Evolutionary conservation across 2,888 invertebrate species (phyloP), one percentile per base, ranked within the genome.

Genomic region (Polymixis flavicincta): DNA sequence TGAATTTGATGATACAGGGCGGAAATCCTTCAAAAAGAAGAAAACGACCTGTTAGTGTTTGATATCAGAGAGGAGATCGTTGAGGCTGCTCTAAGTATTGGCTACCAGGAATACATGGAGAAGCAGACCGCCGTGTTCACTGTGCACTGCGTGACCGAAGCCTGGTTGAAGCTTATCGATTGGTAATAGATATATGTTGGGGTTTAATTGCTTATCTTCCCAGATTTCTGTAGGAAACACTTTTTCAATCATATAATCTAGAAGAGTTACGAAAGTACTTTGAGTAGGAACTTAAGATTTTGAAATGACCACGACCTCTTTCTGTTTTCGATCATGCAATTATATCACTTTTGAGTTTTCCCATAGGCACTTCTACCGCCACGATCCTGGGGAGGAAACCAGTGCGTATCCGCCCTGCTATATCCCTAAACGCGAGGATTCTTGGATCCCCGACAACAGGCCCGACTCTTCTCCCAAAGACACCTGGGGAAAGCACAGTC

Each of bases 371-470:
- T 96, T 94, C 86, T 96, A 93, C 80, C 94, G 94, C 0, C 96
- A 96, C 86, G 96, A 96, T 75, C 95, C 96, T 0, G 96, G 96
- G 0, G 95, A 96, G 71, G 96, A 96, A 8, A 90, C 94, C 0
- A 93, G 90, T 61, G 93, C 96, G 0, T 88, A 92, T 50, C 96
- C 96, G 0, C 92, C 91, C 0, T 94, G 95, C 87, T 92, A 86
- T 86, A 96, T 95, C 67, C 96, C 96, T 3, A 94, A 92, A 37
- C 92, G 95, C 0, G 71, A 52, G 1, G 95, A 94, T 72, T 96
- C 96, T 4, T 96, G 96, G 96, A 83, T 86, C 0, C 92, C 95
- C 0, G 96, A 96, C 78, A 83, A 89, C n/a, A 88, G 92, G 7
- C 95, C 96, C 0, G 90, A 90, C 0, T 92, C 95, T 0, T 95